Percentiles rank a stretch among this genome's conserved stretches.
Evolutionary conservation across 2,113 vertebrate genomes (phyloP).

Genomic region (Microcebus lehilahytsara): DNA sequence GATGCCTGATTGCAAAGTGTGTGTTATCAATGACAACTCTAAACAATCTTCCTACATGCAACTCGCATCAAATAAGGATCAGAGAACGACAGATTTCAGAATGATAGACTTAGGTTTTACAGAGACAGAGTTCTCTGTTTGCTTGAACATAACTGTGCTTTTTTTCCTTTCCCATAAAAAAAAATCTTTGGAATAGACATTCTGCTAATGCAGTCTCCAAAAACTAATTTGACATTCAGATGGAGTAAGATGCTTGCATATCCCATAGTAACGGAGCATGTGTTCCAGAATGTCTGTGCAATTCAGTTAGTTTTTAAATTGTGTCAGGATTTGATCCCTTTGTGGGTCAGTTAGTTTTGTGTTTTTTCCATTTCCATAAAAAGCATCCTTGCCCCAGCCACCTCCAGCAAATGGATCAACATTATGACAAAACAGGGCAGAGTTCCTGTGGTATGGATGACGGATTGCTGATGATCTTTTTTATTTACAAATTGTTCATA

Average conservation of each 20-base stretch:
- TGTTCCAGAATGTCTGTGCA: neutral
- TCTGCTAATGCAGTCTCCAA: neutral
- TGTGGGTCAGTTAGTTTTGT: neutral
- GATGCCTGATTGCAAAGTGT: neutral
- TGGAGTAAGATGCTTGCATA: neutral
- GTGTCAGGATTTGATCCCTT: neutral
- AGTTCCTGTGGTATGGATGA: neutral
- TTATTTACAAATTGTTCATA: neutral
- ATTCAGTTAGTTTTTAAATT: neutral
- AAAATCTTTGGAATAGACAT: neutral
- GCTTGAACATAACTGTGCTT: neutral
- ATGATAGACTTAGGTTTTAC: neutral
- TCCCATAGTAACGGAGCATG: neutral
- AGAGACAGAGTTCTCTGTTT: neutral
- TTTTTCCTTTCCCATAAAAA: neutral
- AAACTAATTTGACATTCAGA: neutral
- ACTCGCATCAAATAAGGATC: neutral
- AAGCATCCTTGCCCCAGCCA: neutral
- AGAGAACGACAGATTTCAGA: neutral
- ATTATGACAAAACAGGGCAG: neutral
- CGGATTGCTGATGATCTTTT: neutral
- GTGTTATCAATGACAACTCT: neutral
- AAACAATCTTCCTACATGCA: neutral
- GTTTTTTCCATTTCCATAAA: neutral
- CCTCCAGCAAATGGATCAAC: neutral